Evolutionary conservation across 1,140 invertebrate species (phyloP).

Genomic region (Chironomus tepperi): DNA sequence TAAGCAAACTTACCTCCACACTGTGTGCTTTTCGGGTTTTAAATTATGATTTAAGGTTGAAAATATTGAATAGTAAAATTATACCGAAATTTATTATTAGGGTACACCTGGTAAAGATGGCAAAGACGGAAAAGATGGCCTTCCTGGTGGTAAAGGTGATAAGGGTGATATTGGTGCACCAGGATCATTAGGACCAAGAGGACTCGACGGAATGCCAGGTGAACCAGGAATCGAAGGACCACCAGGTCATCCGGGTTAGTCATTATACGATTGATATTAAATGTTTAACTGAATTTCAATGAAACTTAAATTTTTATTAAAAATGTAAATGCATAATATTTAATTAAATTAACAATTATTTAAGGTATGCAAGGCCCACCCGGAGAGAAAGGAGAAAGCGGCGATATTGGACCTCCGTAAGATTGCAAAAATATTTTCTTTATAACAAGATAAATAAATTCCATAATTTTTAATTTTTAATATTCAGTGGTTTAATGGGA

Average conservation of each 20-base stretch:
- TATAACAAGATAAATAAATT: background rate
- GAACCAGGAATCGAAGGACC: slow-evolving; percentile 37
- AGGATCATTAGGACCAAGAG: slow-evolving; percentile 55
- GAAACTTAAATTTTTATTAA: no score
- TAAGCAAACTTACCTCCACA: no score
- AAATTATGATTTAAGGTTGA: no score
- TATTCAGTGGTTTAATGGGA: slow-evolving; percentile 49
- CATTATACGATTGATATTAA: background rate
- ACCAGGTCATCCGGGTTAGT: background rate
- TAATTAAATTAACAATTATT: slow-evolving; percentile 30
- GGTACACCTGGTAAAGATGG: slow-evolving; percentile 45
- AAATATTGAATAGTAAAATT: no score
- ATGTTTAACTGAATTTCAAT: no score
- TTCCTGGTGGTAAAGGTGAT: slow-evolving; percentile 31
- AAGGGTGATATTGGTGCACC: slow-evolving; percentile 84
- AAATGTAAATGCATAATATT: no score
- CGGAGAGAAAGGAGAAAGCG: slow-evolving; percentile 59
- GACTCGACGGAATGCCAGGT: slow-evolving; percentile 36
- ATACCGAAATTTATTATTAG: no score
- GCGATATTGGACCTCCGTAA: slow-evolving; percentile 76
- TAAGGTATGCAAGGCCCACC: slow-evolving; percentile 75
- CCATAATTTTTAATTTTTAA: background rate
- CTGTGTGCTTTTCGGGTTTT: no score
- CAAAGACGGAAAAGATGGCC: slow-evolving; percentile 45
- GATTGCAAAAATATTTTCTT: background rate